Evolutionary conservation across 2,888 invertebrate species (phyloP).

Genomic region (Lepeophtheirus nordmannii): DNA sequence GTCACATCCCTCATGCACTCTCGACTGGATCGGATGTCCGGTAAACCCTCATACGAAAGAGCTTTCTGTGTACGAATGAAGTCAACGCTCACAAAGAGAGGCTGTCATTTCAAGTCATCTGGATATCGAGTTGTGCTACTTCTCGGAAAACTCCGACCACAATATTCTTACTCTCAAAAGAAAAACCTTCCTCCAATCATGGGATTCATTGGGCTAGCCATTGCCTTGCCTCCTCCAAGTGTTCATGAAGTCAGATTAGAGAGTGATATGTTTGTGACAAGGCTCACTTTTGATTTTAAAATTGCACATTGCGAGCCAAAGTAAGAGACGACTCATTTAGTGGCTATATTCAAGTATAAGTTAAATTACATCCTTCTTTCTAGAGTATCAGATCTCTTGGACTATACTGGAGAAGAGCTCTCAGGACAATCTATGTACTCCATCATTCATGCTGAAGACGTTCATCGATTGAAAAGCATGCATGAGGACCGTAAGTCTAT

Average conservation of each 20-base stretch:
- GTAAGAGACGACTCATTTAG: conserved; percentile 44
- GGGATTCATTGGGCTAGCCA: conserved; percentile 87
- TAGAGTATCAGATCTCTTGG: conserved; percentile 79
- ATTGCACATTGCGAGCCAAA: conserved; percentile 93
- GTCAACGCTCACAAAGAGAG: conserved; percentile 87
- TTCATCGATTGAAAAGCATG: conserved; percentile 77
- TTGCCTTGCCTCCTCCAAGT: conserved; percentile 88
- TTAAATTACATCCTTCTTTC: conserved; percentile 11
- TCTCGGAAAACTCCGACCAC: conserved; percentile 75
- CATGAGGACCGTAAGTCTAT: conserved; percentile 83
- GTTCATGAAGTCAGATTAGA: conserved; percentile 56
- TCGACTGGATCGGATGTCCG: conserved; percentile 1
- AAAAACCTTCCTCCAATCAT: conserved; percentile 52
- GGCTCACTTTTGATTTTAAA: conserved; percentile 86
- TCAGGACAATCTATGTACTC: conserved; percentile 85
- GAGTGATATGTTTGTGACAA: conserved; percentile 58
- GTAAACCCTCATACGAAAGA: conserved; percentile 53
- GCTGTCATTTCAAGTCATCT: conserved; percentile 90
- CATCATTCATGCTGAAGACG: conserved; percentile 88
- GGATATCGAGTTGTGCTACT: conserved; percentile 87
- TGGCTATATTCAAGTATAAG: neutral
- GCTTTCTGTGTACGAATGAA: conserved; percentile 94
- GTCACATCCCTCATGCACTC: conserved; percentile 61
- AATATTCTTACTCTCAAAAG: conserved; percentile 34
- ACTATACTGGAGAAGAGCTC: conserved; percentile 81